Percentiles rank a stretch among this genome's conserved stretches.
These are phyloP conservation scores for Crambe crambe DNA, from an alignment of 37 sponge, comb jelly and placozoan species.

Conservation along the genomic window DNA sequence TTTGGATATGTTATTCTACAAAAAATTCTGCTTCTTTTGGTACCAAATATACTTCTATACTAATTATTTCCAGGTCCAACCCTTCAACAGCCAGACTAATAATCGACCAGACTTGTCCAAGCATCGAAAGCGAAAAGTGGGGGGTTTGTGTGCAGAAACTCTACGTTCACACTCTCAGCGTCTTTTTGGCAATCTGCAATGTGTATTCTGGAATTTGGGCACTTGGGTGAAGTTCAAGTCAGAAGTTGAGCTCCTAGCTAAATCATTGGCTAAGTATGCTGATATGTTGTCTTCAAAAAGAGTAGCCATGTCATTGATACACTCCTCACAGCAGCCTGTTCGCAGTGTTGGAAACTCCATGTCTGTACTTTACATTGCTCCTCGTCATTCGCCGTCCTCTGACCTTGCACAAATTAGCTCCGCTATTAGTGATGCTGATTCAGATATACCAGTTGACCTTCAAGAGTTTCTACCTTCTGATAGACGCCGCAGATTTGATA, in stretches of 20 bases:
- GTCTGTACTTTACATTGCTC: conserved; percentile 4
- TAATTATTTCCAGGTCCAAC: background rate
- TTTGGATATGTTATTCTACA: background rate
- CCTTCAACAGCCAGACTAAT: background rate
- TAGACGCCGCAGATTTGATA: conserved; percentile 35
- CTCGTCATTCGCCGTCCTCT: background rate
- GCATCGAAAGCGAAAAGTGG: conserved; percentile 20
- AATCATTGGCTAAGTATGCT: background rate
- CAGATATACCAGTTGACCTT: background rate
- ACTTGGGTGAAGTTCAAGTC: background rate
- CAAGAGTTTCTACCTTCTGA: conserved; percentile 1
- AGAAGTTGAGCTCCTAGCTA: conserved; percentile 1
- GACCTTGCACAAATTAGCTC: background rate
- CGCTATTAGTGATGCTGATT: background rate
- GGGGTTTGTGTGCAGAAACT: background rate
- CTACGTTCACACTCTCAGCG: conserved; percentile 6
- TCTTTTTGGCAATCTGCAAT: conserved; percentile 19
- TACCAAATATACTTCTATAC: background rate
- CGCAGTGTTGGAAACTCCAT: conserved; percentile 1
- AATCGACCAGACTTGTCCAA: conserved; percentile 22
- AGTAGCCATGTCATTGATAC: background rate
- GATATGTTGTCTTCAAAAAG: background rate
- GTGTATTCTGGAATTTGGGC: conserved; percentile 10
- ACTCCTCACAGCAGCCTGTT: background rate
- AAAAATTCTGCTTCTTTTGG: background rate